phyloP scores from a whole-genome alignment of 2,113 vertebrate genomes.

The Perca schrenkii region DNA sequence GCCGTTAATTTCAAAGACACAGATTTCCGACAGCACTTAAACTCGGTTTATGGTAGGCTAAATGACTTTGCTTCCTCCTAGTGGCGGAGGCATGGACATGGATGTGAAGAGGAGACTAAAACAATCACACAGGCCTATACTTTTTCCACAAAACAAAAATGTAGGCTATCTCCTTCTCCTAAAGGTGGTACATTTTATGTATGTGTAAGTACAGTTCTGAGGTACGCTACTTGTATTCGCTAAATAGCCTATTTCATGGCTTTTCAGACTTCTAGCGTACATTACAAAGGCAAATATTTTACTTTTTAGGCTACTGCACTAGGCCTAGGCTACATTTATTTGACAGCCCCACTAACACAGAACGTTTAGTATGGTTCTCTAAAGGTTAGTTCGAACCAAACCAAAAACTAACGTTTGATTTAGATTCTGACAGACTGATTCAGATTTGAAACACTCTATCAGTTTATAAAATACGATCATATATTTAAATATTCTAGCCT shows the following conservation, averaged over 20 bases:
- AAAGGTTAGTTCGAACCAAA: no score
- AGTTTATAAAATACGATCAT: neutral
- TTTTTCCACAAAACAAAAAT: neutral
- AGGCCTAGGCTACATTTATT: neutral
- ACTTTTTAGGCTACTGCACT: neutral
- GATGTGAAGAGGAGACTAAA: neutral
- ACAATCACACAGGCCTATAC: no score
- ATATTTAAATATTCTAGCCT: no score
- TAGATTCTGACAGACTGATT: neutral
- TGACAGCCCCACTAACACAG: neutral
- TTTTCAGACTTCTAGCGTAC: neutral
- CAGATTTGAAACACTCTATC: neutral
- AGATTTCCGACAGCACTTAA: constrained; percentile 25
- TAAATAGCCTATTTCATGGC: neutral
- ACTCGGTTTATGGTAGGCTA: neutral
- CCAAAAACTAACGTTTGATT: no score
- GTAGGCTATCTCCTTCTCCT: fast-evolving
- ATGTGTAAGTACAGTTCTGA: neutral
- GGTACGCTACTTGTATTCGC: neutral
- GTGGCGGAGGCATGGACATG: constrained; percentile 7
- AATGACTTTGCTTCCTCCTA: constrained; percentile 49
- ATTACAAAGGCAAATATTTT: neutral
- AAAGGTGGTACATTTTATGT: neutral
- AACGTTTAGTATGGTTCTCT: no score
- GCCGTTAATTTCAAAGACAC: neutral